Evolutionary conservation across 2,888 invertebrate genomes (phyloP), one percentile per base, ranked within the genome.

Genomic region (Coecobrya sp.): DNA sequence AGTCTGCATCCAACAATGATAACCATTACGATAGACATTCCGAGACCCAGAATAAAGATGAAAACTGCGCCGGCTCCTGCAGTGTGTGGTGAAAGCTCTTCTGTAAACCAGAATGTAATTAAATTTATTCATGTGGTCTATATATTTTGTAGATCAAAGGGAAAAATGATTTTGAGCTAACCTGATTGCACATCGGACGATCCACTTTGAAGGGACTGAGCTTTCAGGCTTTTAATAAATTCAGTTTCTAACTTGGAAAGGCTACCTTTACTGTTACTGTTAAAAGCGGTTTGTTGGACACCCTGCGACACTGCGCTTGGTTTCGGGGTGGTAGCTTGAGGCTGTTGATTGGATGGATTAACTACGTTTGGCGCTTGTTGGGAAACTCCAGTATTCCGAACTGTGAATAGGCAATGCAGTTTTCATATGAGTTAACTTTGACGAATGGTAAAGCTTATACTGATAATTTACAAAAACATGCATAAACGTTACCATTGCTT

Each of bases 1-100:
- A 98, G 96, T 86, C 99, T 97, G 95, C 98, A 99, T 36, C 97
- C 98, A 94, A 98, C 97, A 95, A 99, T 96, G 91, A 98, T 97
- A 79, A 98, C 97, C 96, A 98, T 97, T 70, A 98, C 97, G 73
- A 97, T 97, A 42, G 98, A 98, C 95, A 98, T 97, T 93, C 97
- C 96, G 93, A 99, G 96, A 84, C 98, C 98, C 97, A 96, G 59
- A 95, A 96, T 93, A 49, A 95, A 94, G 68, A 94, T 93, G 19
- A 95, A 91, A 13, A 94, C 91, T 68, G 95, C 94, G 25, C 94
- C 95, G 2, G 94, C 94, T 52, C 95, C 94, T 30, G 93, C 93
- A 68, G 82, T 84, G 45, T 91, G 91, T 45, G 93, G 91, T 49
- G 85, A 89, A 82, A 93, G 88, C 85, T 93, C 93, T 70, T 93